Conservation (phyloP, 2,113 vertebrate genomes). For the Vimba vimba region DNA sequence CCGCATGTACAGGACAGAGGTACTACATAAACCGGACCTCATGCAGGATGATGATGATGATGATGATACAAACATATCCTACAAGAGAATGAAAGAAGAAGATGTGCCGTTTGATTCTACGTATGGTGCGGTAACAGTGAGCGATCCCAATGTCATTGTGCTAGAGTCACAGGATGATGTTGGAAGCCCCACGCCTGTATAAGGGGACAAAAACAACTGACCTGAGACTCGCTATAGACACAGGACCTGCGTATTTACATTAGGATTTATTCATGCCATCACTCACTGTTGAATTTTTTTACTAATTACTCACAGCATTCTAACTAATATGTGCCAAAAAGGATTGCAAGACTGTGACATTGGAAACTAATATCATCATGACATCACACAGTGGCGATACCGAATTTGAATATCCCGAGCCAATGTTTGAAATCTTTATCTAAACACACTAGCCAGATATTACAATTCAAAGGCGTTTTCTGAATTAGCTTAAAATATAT, state of each 20-base stretch:
- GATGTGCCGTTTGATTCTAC: conserved; percentile 81
- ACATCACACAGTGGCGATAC: conserved; percentile 1
- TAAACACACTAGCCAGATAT: neutral
- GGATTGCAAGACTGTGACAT: conserved; percentile 19
- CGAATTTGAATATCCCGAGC: neutral
- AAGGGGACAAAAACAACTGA: conserved; percentile 33
- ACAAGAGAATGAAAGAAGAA: conserved; percentile 91
- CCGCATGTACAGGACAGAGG: conserved; percentile 84
- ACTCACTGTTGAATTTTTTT: neutral
- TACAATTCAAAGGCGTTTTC: neutral
- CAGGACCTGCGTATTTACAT: conserved; percentile 19
- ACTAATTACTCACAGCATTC: conserved; percentile 14
- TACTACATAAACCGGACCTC: conserved; percentile 82
- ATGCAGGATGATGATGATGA: conserved; percentile 75
- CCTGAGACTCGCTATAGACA: conserved; percentile 10
- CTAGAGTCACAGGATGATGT: conserved; percentile 74
- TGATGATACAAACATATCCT: conserved; percentile 88
- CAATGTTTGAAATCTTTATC: neutral
- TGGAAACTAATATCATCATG: conserved; percentile 26
- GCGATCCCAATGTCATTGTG: conserved; percentile 75
- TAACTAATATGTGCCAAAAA: conserved; percentile 12
- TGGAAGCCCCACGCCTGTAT: conserved; percentile 70
- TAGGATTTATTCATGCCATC: conserved; percentile 25
- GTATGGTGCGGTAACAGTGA: conserved; percentile 85
- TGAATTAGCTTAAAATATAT: neutral